Percentiles rank a stretch among this genome's conserved stretches.
These are phyloP conservation scores for Acleris laterana DNA, from an alignment of 2,888 invertebrate species.

Conservation along the genomic window DNA sequence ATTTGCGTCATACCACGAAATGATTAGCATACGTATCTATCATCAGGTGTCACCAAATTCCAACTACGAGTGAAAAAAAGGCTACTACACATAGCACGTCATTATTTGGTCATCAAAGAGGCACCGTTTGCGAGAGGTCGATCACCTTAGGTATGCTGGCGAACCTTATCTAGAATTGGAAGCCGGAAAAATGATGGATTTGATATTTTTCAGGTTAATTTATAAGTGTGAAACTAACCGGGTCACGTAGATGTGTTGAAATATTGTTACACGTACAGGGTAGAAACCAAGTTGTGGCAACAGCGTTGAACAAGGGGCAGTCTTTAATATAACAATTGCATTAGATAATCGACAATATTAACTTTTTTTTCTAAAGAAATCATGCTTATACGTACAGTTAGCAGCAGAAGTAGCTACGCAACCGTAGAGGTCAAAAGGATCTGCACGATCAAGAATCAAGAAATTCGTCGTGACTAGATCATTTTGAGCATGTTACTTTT, in stretches of 20 bases:
- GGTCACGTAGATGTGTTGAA: constrained; percentile 10
- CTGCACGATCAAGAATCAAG: no score
- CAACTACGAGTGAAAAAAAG: background rate
- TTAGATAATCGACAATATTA: no score
- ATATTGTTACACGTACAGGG: background rate
- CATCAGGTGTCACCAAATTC: background rate
- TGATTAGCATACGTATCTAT: background rate
- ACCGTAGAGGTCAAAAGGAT: no score
- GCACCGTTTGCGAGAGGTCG: constrained; percentile 10
- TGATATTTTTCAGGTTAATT: constrained; percentile 19
- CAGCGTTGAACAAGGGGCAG: background rate
- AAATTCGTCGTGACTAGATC: no score
- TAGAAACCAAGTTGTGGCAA: no score
- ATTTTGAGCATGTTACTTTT: no score
- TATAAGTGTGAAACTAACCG: constrained; percentile 1
- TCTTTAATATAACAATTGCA: no score
- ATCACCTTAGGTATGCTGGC: background rate
- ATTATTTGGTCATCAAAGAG: constrained; percentile 5
- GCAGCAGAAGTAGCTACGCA: no score
- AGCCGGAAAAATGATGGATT: constrained; percentile 31
- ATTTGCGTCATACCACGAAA: background rate
- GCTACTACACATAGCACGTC: constrained; percentile 9
- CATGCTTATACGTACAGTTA: no score
- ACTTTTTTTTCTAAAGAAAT: no score
- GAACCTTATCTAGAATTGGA: constrained; percentile 27